Base-by-base conservation (phyloP, 2,888 invertebrate genomes). In the Orthosia gothica region DNA sequence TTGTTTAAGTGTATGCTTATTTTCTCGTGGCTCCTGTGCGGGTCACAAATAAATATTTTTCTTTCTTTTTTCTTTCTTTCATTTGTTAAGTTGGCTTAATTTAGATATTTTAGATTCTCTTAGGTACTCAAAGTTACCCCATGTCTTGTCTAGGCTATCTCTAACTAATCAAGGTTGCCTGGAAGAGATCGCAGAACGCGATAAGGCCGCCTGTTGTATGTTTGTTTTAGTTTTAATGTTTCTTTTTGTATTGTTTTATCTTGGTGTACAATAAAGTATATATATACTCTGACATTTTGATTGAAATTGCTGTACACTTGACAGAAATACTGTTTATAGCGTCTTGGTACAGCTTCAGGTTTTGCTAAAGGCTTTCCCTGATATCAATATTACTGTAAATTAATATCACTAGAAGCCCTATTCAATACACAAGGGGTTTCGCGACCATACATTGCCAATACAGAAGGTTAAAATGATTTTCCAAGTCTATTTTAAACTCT, bases 311-410 rank as follows among this genome's bases (percentile, higher is more conserved):
- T 55, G 47, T 70, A 45, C 20, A 15, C 20, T 7, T 20, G 4
- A 45, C 3, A 68, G 26, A 40, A n/a, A 76, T 54, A 40, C 18
- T 20, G 7, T 18, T 40, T n/a, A 54, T 3, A 59, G 18, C 12
- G 45, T 69, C 49, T 23, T 5, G n/a, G 50, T 50, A 15, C n/a
- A 23, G 4, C 49, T 68, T 26, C 62, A 58, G 45, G 55, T 49
- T n/a, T 20, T 52, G 12, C 45, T 40, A 20, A 16, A 59, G 66
- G 70, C 62, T 76, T 75, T 68, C 55, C 40, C 16, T 7, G 47
- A 71, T 80, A 78, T 63, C 72, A 87, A 74, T 78, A 79, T 76
- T 74, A n/a, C n/a, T 71, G 73, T 74, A 82, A 69, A 82, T 74
- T 80, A 85, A 79, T 78, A 78, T 82, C 58, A 67, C 55, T 69